These are phyloP conservation scores for Bothrops jararaca DNA, from an alignment of 2,113 vertebrate species.

Conservation along the genomic window DNA sequence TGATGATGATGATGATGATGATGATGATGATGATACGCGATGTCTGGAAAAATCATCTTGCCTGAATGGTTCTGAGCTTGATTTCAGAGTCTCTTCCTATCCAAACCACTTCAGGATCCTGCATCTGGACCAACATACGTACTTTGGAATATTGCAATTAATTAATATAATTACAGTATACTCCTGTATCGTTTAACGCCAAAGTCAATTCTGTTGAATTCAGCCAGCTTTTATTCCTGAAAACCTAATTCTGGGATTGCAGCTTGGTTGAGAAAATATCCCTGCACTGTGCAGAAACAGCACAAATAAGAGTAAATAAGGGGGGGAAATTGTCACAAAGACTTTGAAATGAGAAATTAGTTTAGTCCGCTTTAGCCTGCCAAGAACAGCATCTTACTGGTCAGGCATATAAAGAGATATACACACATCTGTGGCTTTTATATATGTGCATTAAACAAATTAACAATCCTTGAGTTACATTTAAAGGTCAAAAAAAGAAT, in stretches of 20 bases:
- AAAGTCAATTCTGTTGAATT: background rate
- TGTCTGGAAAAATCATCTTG: background rate
- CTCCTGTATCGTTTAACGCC: background rate
- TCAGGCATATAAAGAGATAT: background rate
- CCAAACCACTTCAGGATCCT: background rate
- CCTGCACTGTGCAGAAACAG: background rate
- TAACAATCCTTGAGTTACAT: conserved; percentile 49
- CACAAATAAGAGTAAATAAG: background rate
- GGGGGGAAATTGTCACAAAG: background rate
- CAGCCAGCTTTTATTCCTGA: background rate
- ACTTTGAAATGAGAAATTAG: background rate
- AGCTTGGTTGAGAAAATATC: background rate
- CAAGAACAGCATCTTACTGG: conserved; percentile 21
- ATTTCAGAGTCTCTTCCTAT: background rate
- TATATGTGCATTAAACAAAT: conserved; percentile 44
- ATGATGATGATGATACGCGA: too few species aligned
- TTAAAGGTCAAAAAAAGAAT: conserved; percentile 59
- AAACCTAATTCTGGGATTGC: background rate
- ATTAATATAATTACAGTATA: background rate
- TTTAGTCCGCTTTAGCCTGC: background rate
- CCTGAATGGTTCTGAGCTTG: background rate
- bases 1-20: too few species aligned
- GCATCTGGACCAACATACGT: too few species aligned
- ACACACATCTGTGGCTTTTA: conserved; percentile 11
- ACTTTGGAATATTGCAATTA: background rate